A percentile compares a stretch with the other conserved stretches of the same genome.
These are phyloP conservation scores for Trichomalopsis sarcophagae DNA, from an alignment of 1,140 invertebrate species.

Conservation along the genomic window DNA sequence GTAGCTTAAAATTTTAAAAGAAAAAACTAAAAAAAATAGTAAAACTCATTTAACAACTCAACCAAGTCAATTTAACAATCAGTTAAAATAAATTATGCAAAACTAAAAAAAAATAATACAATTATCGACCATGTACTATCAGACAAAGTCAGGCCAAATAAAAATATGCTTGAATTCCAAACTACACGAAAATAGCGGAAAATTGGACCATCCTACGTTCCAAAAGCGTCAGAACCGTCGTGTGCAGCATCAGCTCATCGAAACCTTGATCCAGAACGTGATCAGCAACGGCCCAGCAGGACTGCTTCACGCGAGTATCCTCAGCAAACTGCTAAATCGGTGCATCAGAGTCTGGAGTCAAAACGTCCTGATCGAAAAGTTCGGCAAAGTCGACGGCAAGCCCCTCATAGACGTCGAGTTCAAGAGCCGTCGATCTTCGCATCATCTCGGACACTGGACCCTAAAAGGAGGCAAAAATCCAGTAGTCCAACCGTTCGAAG, in stretches of 20 bases:
- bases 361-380: neutral
- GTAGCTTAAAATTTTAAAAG: neutral
- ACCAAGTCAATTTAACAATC: too few relatives aligned
- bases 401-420: neutral
- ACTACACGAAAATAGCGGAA: neutral
- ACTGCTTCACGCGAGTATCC: neutral
- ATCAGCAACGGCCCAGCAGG: neutral
- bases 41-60: too few relatives aligned
- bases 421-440: neutral
- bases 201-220: neutral
- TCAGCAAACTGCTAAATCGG: neutral
- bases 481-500: neutral
- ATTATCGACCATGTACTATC: neutral
- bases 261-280: neutral
- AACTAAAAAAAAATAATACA: neutral
- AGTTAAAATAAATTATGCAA: neutral
- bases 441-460: constrained; percentile 12
- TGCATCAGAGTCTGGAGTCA: neutral
- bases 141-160: neutral
- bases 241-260: neutral
- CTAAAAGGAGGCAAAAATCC: neutral
- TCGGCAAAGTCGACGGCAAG: neutral
- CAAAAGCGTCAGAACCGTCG: neutral
- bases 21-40: neutral
- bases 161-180: neutral